Evolutionary conservation across 2,797 vertebrate genomes (phyloP).

Genomic region (Myoxocephalus aenaeus): DNA sequence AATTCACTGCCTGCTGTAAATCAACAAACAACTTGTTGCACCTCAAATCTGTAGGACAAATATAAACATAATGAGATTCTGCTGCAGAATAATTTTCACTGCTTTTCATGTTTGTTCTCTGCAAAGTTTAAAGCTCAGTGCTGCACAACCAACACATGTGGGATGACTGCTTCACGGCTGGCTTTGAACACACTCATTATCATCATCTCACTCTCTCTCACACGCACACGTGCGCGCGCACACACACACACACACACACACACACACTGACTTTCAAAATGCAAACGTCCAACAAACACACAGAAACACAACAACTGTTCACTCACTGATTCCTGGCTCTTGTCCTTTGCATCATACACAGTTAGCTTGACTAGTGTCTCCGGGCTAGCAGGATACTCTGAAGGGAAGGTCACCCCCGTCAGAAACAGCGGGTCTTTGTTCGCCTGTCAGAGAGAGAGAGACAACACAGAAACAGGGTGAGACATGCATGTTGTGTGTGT

Average conservation of each 20-base stretch:
- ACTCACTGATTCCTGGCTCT: constrained; percentile 93
- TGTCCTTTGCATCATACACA: constrained; percentile 97
- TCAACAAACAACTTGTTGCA: constrained; percentile 3
- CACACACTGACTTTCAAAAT: constrained; percentile 25
- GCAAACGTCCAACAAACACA: constrained; percentile 17
- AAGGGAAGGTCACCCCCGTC: constrained; percentile 95
- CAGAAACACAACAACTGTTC: constrained; percentile 39
- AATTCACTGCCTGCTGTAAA: constrained; percentile 28
- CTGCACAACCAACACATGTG: constrained; percentile 29
- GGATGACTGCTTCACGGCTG: constrained; percentile 23
- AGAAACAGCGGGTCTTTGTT: constrained; percentile 96
- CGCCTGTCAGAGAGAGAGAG: constrained; percentile 85
- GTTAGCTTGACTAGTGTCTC: constrained; percentile 95
- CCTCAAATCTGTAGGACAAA: constrained; percentile 43
- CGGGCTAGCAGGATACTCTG: constrained; percentile 91
- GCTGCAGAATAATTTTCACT: constrained; percentile 36
- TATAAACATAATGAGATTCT: constrained; percentile 60
- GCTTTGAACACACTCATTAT: constrained; percentile 43
- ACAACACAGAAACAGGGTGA: constrained; percentile 57
- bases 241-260: background rate
- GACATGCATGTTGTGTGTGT: constrained; percentile 14
- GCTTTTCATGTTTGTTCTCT: constrained; percentile 47
- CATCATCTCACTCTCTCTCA: constrained; percentile 4
- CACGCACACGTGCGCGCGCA: background rate
- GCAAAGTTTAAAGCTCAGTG: constrained; percentile 45